Evolutionary conservation across 2,888 invertebrate genomes (phyloP).

Genomic region (Apomyelois bistriatella): DNA sequence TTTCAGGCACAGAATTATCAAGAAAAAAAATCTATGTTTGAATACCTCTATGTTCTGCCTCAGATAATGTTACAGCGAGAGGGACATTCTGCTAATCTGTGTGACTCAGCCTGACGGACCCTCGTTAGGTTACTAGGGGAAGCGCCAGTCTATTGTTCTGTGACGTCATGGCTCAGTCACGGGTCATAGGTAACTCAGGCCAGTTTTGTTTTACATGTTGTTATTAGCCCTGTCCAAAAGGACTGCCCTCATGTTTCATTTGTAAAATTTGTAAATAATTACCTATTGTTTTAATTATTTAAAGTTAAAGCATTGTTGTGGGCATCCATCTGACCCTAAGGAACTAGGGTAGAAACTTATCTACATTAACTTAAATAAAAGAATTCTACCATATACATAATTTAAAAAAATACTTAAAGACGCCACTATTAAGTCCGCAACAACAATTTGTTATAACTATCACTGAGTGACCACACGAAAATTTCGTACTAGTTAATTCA

Average conservation of each 20-base stretch:
- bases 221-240: background rate
- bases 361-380: no score
- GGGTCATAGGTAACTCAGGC: background rate
- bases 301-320: no score
- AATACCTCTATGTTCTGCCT: no score
- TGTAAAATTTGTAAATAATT: no score
- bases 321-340: no score
- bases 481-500: background rate
- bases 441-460: background rate
- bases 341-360: no score
- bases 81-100: background rate
- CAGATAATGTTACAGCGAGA: background rate
- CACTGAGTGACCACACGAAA: background rate
- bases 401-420: no score
- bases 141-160: background rate
- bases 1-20: no score
- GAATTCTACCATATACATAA: no score
- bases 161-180: background rate
- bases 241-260: background rate
- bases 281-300: no score
- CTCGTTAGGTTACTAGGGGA: background rate
- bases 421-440: no score
- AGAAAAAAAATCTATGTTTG: no score
- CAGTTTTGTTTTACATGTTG: background rate
- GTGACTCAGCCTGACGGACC: slow-evolving; percentile 5